A percentile compares a stretch with the other conserved stretches of the same genome.
Evolutionary conservation across 37 sponge, comb jelly and placozoan species (phyloP).

Genomic region (Cliona cf. orientalis): DNA sequence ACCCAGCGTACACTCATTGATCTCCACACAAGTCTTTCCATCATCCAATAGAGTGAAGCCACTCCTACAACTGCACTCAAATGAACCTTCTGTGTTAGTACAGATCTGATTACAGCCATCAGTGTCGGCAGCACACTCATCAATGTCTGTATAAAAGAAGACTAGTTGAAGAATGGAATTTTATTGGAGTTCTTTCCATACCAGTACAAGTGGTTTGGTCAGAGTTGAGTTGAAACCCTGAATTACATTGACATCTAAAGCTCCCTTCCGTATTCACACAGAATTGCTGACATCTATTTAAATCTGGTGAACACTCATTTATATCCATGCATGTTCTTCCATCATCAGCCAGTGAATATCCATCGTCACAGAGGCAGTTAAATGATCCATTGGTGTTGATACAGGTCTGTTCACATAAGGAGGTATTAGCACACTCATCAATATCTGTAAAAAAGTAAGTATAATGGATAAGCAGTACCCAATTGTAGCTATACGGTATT

Average conservation of each 20-base stretch:
- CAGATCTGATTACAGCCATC: slow-evolving; percentile 14
- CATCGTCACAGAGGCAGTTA: slow-evolving; percentile 42
- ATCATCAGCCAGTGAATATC: slow-evolving; percentile 13
- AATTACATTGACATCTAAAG: slow-evolving; percentile 19
- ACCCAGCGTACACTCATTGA: no score
- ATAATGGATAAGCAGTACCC: no score
- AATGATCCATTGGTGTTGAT: no score
- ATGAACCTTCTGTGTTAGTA: slow-evolving; percentile 3
- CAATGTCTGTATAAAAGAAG: not conserved
- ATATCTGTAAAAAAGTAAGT: slow-evolving; percentile 28
- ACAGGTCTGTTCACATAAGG: slow-evolving; percentile 57
- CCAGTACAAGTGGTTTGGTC: slow-evolving; percentile 55
- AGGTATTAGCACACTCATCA: slow-evolving; percentile 46
- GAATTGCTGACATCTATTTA: slow-evolving; percentile 56
- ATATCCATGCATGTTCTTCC: slow-evolving; percentile 42
- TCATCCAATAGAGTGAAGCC: slow-evolving; percentile 25
- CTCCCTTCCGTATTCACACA: slow-evolving; percentile 45
- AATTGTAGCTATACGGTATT: no score
- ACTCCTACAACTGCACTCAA: slow-evolving; percentile 25
- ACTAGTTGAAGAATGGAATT: not conserved
- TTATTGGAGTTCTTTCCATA: slow-evolving; percentile 11
- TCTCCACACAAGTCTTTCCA: slow-evolving; percentile 14
- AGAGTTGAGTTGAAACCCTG: slow-evolving; percentile 35
- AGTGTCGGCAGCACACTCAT: not conserved
- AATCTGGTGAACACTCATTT: slow-evolving; percentile 37